phyloP scores from a whole-genome alignment of 2,888 invertebrate genomes.

The Ormyrus thymus region DNA sequence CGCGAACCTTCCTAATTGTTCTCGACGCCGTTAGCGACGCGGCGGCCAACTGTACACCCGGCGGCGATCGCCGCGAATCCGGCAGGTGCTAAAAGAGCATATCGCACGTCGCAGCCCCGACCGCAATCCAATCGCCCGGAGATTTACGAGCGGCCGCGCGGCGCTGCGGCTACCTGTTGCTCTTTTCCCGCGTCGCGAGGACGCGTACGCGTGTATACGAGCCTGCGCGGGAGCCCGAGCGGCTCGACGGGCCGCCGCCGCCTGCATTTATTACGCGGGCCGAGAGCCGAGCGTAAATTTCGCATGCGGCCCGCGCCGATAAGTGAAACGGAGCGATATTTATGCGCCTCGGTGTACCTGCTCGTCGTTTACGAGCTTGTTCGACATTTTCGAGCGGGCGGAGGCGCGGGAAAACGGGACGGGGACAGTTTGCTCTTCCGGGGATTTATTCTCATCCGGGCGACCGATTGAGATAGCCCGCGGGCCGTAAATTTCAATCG shows the following conservation, averaged over 20 bases:
- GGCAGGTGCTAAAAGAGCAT: slow-evolving; percentile 34
- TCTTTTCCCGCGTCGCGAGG: background rate
- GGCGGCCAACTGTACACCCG: slow-evolving; percentile 17
- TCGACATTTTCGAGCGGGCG: background rate
- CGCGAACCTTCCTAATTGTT: slow-evolving; percentile 35
- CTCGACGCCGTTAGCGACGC: slow-evolving; percentile 31
- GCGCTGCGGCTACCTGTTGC: background rate
- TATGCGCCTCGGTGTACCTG: background rate
- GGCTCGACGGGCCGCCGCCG: no score
- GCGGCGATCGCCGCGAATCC: background rate
- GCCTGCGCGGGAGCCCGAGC: background rate
- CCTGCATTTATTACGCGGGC: no score
- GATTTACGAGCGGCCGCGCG: slow-evolving; percentile 37
- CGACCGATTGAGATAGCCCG: background rate
- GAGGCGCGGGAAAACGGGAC: background rate
- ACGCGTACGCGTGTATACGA: background rate
- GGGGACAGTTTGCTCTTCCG: slow-evolving; percentile 19
- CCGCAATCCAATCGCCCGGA: slow-evolving; percentile 45
- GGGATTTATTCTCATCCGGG: slow-evolving; percentile 19
- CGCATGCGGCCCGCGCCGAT: background rate
- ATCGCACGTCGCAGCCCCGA: slow-evolving; percentile 9
- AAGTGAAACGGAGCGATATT: slow-evolving; percentile 37
- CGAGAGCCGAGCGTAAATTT: no score
- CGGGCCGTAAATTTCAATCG: slow-evolving; percentile 9
- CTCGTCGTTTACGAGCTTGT: slow-evolving; percentile 34